phyloP scores from a whole-genome alignment of 1,140 invertebrate species.

The Rhyzopertha dominica region DNA sequence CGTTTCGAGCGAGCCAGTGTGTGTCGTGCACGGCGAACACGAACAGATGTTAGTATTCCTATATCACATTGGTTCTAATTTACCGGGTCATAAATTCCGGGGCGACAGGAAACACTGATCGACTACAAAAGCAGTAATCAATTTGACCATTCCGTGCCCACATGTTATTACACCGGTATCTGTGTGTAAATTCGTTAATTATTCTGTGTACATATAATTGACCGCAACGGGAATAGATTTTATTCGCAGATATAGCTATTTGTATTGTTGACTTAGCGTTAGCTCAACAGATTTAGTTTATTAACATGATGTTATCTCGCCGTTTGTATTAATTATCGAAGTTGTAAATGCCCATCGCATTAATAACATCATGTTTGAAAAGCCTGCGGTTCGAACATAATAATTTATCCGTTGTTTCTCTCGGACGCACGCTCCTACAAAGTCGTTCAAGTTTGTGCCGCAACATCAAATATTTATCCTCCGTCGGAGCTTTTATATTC shows the following conservation, averaged over 20 bases:
- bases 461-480: conserved; percentile 27
- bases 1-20: no score
- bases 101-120: conserved; percentile 29
- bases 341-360: no score
- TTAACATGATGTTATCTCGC: no score
- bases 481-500: conserved; percentile 22
- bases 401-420: no score
- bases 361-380: no score
- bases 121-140: conserved; percentile 33
- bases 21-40: no score
- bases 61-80: conserved; percentile 23
- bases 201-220: conserved; percentile 20
- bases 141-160: conserved; percentile 27
- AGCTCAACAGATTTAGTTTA: no score
- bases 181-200: conserved; percentile 22
- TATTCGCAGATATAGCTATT: no score
- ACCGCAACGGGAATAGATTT: no score
- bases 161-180: conserved; percentile 25
- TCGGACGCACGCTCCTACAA: conserved; percentile 16
- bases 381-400: no score
- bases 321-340: no score
- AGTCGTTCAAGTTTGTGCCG: conserved; percentile 20
- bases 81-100: conserved; percentile 24
- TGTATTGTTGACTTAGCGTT: no score
- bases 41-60: conserved; percentile 22